phyloP scores from a whole-genome alignment of 2,888 invertebrate genomes.

The Mimumesa dahlbomi region DNA sequence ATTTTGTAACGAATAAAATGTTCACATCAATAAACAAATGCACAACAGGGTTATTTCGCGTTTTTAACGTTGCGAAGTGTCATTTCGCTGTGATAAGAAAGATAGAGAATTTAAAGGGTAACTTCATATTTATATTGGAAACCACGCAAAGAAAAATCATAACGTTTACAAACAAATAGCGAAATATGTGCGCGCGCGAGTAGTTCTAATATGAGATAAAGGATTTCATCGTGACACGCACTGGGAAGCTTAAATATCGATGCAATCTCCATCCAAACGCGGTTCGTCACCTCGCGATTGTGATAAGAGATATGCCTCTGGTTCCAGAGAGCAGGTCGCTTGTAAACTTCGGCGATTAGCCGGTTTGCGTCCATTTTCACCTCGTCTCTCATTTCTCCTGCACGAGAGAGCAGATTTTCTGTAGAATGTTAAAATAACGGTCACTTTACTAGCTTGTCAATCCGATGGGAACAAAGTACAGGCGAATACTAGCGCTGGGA shows the following conservation, averaged over 20 bases:
- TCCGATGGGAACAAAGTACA: slow-evolving; percentile 67
- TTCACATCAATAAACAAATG: too few relatives aligned
- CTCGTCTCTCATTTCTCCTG: slow-evolving; percentile 74
- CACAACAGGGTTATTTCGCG: too few relatives aligned
- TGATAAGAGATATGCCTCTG: slow-evolving; percentile 79
- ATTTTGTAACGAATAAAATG: too few relatives aligned
- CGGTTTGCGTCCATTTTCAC: slow-evolving; percentile 78
- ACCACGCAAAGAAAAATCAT: too few relatives aligned
- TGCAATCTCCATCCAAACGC: slow-evolving; percentile 79
- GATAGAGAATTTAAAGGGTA: too few relatives aligned
- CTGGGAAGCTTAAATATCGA: slow-evolving; percentile 75
- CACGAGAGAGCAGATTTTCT: too few relatives aligned
- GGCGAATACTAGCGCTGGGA: slow-evolving; percentile 76
- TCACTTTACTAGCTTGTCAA: slow-evolving; percentile 45
- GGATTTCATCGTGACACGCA: slow-evolving; percentile 62
- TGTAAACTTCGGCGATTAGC: slow-evolving; percentile 78
- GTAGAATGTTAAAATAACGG: slow-evolving; percentile 15
- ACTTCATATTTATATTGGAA: too few relatives aligned
- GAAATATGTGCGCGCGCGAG: slow-evolving; percentile 32
- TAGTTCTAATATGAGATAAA: slow-evolving; percentile 25
- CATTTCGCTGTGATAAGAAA: too few relatives aligned
- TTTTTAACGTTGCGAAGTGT: too few relatives aligned
- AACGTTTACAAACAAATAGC: slow-evolving; percentile 5
- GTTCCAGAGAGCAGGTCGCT: slow-evolving; percentile 79
- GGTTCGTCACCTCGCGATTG: slow-evolving; percentile 78